Percentiles rank a stretch among this genome's conserved stretches.
Evolutionary conservation across 2,113 vertebrate species (phyloP).

Genomic region (Zonotrichia leucophrys): DNA sequence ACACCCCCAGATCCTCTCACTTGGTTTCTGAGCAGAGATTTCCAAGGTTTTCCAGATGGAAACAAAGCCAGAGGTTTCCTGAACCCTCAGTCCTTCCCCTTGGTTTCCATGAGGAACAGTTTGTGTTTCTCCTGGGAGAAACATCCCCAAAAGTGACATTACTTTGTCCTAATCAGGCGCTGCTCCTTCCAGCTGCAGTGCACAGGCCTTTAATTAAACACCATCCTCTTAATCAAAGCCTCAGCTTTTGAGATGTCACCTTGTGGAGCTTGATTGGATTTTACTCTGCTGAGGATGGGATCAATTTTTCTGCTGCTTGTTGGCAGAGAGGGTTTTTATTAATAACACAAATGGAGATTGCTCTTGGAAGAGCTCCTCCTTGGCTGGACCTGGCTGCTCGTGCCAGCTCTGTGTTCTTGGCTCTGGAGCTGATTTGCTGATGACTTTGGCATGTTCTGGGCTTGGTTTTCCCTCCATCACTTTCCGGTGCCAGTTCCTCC

Average conservation of each 20-base stretch:
- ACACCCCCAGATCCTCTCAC: neutral
- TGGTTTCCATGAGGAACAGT: neutral
- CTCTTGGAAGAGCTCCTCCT: conserved; percentile 10
- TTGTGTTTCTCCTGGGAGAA: neutral
- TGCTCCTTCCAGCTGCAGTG: neutral
- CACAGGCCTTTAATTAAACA: conserved; percentile 15
- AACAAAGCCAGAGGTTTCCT: neutral
- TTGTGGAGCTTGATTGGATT: conserved; percentile 49
- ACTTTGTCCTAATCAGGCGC: neutral
- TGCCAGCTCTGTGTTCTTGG: conserved; percentile 41
- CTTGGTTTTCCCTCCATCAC: neutral
- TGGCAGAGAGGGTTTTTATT: conserved; percentile 60
- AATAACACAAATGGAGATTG: conserved; percentile 57
- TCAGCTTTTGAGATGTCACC: conserved; percentile 46
- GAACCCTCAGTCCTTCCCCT: accelerated
- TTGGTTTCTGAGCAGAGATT: neutral
- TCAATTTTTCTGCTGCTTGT: conserved; percentile 36
- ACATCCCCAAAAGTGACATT: neutral
- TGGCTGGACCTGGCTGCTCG: neutral
- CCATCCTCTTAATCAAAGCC: neutral
- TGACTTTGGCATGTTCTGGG: neutral
- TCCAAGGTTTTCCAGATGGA: neutral
- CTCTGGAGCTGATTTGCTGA: neutral
- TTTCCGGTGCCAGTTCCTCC: neutral
- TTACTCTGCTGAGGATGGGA: conserved; percentile 9